Evolutionary conservation across 2,113 vertebrate genomes (phyloP).

Genomic region (Rhinopomastus cyanomelas): DNA sequence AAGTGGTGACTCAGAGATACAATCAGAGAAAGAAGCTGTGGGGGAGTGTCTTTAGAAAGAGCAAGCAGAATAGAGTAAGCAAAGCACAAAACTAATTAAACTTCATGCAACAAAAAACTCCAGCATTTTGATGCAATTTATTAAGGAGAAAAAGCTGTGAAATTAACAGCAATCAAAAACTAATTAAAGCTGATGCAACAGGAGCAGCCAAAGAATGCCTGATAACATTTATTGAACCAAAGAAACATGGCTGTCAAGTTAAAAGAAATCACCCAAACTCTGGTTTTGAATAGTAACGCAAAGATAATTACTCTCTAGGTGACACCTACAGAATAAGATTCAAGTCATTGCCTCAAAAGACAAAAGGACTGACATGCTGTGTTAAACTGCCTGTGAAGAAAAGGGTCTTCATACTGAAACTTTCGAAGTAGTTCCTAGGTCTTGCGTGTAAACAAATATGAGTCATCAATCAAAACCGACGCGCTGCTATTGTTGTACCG

Average conservation of each 20-base stretch:
- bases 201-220: constrained; percentile 75
- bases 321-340: constrained; percentile 71
- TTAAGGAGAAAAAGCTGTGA: constrained; percentile 81
- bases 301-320: constrained; percentile 69
- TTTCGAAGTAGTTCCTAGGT: constrained; percentile 36
- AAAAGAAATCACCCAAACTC: constrained; percentile 72
- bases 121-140: constrained; percentile 76
- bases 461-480: constrained; percentile 56
- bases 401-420: constrained; percentile 41
- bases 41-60: constrained; percentile 47
- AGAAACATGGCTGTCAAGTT: constrained; percentile 76
- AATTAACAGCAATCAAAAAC: constrained; percentile 84
- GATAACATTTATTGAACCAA: constrained; percentile 79
- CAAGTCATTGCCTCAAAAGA: constrained; percentile 74
- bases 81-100: constrained; percentile 81
- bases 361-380: constrained; percentile 61
- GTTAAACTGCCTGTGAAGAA: constrained; percentile 57
- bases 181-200: constrained; percentile 82
- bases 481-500: neutral
- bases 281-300: constrained; percentile 64
- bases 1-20: constrained; percentile 27
- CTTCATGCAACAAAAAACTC: constrained; percentile 72
- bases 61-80: constrained; percentile 67
- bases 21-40: constrained; percentile 48
- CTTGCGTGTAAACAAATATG: constrained; percentile 34